These are phyloP conservation scores for Syritta pipiens DNA, from an alignment of 2,888 invertebrate genomes.

Conservation along the genomic window DNA sequence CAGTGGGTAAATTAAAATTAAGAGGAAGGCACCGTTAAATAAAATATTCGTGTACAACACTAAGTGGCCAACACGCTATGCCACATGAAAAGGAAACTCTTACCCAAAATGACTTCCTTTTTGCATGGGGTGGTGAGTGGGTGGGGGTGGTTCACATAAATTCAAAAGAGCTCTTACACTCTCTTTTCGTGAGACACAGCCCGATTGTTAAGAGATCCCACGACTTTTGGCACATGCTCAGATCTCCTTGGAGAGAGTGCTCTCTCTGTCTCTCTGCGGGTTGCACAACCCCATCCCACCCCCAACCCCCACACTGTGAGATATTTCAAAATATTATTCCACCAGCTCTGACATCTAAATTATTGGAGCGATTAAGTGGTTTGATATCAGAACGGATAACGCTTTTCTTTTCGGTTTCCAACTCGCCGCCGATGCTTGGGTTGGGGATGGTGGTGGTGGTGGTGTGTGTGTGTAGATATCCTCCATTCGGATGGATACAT, in stretches of 20 bases:
- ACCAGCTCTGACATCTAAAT: slow-evolving; percentile 43
- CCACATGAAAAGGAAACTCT: slow-evolving; percentile 37
- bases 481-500: too few relatives aligned
- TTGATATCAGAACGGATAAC: slow-evolving; percentile 44
- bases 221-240: slow-evolving; percentile 33
- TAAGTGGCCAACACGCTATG: slow-evolving; percentile 64
- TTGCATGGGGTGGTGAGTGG: not conserved
- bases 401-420: not conserved
- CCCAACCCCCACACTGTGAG: not conserved
- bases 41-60: slow-evolving; percentile 66
- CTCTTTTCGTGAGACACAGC: slow-evolving; percentile 1
- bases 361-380: slow-evolving; percentile 62
- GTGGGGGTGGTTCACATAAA: not conserved
- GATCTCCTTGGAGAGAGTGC: not conserved
- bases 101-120: slow-evolving; percentile 38
- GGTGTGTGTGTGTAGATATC: too few relatives aligned
- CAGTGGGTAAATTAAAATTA: slow-evolving; percentile 63
- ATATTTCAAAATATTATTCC: slow-evolving; percentile 35
- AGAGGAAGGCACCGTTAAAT: slow-evolving; percentile 61
- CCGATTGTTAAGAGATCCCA: slow-evolving; percentile 4
- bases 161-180: not conserved
- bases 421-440: not conserved
- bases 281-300: not conserved
- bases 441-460: too few relatives aligned
- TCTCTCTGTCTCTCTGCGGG: not conserved